Evolutionary conservation across 2,888 invertebrate genomes (phyloP).

Genomic region (Phoenoteleia sp.): DNA sequence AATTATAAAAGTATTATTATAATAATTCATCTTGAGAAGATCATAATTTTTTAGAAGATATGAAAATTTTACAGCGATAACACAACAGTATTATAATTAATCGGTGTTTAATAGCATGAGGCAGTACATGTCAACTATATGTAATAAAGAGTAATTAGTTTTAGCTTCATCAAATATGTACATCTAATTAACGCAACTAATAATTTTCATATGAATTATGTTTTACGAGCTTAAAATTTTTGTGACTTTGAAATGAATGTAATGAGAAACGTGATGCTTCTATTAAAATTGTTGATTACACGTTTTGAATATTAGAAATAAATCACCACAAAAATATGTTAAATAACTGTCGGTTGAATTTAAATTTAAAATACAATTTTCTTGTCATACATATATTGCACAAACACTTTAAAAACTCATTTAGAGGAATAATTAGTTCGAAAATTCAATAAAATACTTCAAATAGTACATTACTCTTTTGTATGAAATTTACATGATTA

Average conservation of each 20-base stretch:
- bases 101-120: constrained; percentile 37
- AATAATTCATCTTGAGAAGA: not conserved
- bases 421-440: no score
- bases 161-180: constrained; percentile 43
- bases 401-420: no score
- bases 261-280: not conserved
- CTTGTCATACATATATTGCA: not conserved
- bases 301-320: constrained; percentile 7
- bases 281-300: constrained; percentile 3
- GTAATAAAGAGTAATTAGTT: constrained; percentile 56
- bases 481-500: no score
- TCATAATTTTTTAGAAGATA: constrained; percentile 19
- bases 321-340: not conserved
- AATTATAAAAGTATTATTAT: constrained; percentile 28
- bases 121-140: constrained; percentile 32
- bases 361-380: not conserved
- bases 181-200: constrained; percentile 38
- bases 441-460: no score
- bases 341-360: not conserved
- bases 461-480: no score
- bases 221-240: not conserved
- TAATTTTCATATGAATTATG: not conserved
- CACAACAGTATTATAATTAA: constrained; percentile 26
- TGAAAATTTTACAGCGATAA: constrained; percentile 20
- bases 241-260: not conserved